phyloP scores from a whole-genome alignment of 1,140 invertebrate species.

The Periplaneta americana region DNA sequence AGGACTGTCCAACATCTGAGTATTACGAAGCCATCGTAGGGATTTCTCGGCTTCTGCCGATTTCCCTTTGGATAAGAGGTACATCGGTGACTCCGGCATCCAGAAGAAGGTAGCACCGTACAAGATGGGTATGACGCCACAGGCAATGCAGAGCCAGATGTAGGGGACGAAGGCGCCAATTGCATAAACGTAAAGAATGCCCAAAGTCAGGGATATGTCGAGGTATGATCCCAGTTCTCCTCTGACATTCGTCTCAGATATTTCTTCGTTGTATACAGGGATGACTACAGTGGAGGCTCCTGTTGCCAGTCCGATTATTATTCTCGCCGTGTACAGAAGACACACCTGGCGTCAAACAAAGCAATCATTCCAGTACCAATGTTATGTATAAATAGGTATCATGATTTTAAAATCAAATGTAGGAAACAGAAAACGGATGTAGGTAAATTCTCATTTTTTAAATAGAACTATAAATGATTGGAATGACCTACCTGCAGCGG shows the following conservation, averaged over 20 bases:
- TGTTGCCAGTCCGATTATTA: too few species aligned
- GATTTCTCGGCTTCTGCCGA: constrained; percentile 36
- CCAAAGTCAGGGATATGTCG: constrained; percentile 68
- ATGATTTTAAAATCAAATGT: too few species aligned
- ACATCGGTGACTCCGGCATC: constrained; percentile 43
- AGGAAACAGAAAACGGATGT: too few species aligned
- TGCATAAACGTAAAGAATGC: constrained; percentile 68
- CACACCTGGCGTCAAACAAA: too few species aligned
- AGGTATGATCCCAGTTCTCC: constrained; percentile 76
- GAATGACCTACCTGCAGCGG: too few species aligned
- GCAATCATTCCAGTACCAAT: too few species aligned
- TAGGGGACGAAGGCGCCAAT: constrained; percentile 71
- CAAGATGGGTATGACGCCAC: constrained; percentile 26
- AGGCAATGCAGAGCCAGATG: constrained; percentile 32
- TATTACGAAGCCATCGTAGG: constrained; percentile 55
- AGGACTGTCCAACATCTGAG: not conserved
- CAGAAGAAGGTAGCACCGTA: constrained; percentile 30
- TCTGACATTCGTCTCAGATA: constrained; percentile 47
- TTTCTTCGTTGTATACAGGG: constrained; percentile 55
- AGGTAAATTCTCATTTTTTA: too few species aligned
- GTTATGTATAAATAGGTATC: too few species aligned
- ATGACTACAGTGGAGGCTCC: constrained; percentile 57
- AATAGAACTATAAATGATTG: too few species aligned
- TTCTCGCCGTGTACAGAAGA: too few species aligned
- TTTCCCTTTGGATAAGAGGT: constrained; percentile 23